Evolutionary conservation across 2,113 vertebrate genomes (phyloP).

Genomic region (Suricata suricatta): DNA sequence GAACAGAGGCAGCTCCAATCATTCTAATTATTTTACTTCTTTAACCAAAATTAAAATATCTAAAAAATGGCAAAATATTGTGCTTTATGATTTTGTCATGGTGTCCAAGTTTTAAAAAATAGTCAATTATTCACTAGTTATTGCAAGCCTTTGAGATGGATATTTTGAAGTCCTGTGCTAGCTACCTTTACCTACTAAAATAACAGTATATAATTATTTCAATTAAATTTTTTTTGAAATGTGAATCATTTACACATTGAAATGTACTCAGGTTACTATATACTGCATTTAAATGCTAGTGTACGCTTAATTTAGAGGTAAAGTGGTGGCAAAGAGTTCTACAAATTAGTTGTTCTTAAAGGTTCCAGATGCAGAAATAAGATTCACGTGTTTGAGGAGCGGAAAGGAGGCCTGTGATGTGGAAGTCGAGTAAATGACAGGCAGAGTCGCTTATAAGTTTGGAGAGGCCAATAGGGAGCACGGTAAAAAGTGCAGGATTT

Average conservation of each 20-base stretch:
- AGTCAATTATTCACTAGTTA: neutral
- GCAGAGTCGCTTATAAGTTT: neutral
- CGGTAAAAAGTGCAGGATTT: neutral
- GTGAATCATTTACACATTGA: neutral
- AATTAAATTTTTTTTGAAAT: neutral
- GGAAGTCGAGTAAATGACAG: neutral
- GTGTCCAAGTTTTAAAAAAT: neutral
- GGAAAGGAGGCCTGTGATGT: neutral
- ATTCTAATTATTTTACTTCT: neutral
- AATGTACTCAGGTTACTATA: neutral
- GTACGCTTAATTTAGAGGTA: neutral
- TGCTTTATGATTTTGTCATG: neutral
- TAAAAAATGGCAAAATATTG: neutral
- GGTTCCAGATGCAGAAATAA: neutral
- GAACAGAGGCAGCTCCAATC: neutral
- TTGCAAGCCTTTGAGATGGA: neutral
- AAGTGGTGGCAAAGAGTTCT: neutral
- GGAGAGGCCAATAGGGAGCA: neutral
- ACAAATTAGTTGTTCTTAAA: neutral
- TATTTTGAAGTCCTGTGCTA: neutral
- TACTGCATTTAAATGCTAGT: neutral
- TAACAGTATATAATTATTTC: neutral
- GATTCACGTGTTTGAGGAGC: neutral
- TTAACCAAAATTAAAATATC: neutral
- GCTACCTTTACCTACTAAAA: neutral